Percentiles rank a stretch among this genome's conserved stretches.
Evolutionary conservation across 2,113 vertebrate species (phyloP).

Genomic region (Urocynchramus pylzowi): DNA sequence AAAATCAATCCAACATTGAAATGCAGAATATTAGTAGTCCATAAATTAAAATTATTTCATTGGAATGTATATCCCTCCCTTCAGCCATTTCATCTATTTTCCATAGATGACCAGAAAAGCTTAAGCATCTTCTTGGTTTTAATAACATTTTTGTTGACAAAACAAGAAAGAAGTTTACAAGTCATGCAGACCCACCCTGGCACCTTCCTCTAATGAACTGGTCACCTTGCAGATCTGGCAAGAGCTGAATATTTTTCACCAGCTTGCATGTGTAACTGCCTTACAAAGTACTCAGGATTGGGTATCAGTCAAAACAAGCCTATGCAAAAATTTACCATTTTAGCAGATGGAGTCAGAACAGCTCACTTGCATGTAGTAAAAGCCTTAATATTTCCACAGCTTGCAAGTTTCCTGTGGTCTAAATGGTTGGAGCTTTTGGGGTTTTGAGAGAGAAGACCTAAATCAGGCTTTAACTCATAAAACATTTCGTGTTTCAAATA

Average conservation of each 20-base stretch:
- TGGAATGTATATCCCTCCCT: background rate
- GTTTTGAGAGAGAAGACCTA: background rate
- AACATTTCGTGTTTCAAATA: background rate
- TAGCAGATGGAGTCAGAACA: conserved; percentile 17
- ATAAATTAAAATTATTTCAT: background rate
- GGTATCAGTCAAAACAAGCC: conserved; percentile 9
- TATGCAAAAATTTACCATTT: conserved; percentile 12
- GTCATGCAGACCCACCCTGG: background rate
- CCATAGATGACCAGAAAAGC: background rate
- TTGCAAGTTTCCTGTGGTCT: background rate
- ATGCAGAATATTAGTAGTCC: background rate
- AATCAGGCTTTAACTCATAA: background rate
- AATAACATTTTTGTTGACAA: background rate
- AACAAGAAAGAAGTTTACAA: background rate
- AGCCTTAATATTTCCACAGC: conserved; percentile 29
- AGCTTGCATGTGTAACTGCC: background rate
- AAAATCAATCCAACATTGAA: background rate
- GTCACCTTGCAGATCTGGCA: background rate
- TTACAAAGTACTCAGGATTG: background rate
- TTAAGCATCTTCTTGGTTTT: background rate
- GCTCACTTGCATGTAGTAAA: conserved; percentile 1
- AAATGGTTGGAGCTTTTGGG: background rate
- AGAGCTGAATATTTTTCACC: background rate
- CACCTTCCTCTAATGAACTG: background rate
- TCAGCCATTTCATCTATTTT: background rate